A percentile compares a stretch with the other conserved stretches of the same genome.
Evolutionary conservation across 1,140 invertebrate species (phyloP).

Genomic region (Aporrectodea caliginosa): DNA sequence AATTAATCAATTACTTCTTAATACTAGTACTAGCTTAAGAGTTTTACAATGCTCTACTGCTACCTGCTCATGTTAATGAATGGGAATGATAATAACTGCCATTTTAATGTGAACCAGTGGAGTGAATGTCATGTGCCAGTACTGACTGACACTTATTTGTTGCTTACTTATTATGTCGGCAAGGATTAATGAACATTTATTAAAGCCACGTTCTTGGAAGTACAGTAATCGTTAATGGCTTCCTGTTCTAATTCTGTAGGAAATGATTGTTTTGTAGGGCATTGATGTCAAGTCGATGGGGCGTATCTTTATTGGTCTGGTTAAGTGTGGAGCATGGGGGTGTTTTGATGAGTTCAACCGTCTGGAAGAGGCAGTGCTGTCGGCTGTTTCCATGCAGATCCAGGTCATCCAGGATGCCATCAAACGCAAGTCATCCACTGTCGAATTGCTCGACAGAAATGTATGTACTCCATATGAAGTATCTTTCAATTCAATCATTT

Average conservation of each 20-base stretch:
- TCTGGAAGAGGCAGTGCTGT: slow-evolving; percentile 84
- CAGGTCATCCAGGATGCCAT: slow-evolving; percentile 82
- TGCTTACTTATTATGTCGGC: background rate
- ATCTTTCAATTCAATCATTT: no score
- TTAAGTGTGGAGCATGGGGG: slow-evolving; percentile 94
- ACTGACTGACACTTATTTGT: background rate
- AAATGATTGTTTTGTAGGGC: slow-evolving; percentile 60
- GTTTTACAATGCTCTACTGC: no score
- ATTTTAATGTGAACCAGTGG: no score
- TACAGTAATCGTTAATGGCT: no score
- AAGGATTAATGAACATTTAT: background rate
- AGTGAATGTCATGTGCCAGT: no score
- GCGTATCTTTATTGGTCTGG: slow-evolving; percentile 83
- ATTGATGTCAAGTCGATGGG: slow-evolving; percentile 92
- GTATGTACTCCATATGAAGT: no score
- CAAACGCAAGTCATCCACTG: slow-evolving; percentile 62
- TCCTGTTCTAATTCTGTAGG: no score
- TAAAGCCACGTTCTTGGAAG: no score
- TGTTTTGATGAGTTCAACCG: slow-evolving; percentile 99
- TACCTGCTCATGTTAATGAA: no score
- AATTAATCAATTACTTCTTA: no score
- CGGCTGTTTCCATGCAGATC: slow-evolving; percentile 84
- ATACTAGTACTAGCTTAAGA: no score
- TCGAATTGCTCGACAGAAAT: slow-evolving; percentile 70
- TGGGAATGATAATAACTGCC: no score